These are phyloP conservation scores for Trachelus stipa DNA, from an alignment of 2,888 invertebrate species.

Conservation along the genomic window DNA sequence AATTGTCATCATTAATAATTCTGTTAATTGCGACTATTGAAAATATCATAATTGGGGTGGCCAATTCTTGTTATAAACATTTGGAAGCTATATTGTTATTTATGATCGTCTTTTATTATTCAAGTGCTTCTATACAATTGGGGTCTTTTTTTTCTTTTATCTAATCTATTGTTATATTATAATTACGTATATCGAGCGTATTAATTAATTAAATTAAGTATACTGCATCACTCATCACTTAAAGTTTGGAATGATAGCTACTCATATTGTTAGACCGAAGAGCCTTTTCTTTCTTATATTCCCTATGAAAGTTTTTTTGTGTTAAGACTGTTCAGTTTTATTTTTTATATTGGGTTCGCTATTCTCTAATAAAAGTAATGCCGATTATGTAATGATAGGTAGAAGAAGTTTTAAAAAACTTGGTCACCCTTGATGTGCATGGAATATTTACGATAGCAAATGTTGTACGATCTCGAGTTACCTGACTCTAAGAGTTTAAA, in stretches of 20 bases:
- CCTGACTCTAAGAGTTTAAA: neutral
- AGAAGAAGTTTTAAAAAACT: neutral
- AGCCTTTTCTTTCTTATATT: neutral
- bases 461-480: neutral
- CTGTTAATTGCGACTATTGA: neutral
- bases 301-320: neutral
- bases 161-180: neutral
- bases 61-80: neutral
- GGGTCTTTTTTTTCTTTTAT: neutral
- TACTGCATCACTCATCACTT: neutral
- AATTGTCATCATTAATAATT: neutral
- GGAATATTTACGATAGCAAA: neutral
- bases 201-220: neutral
- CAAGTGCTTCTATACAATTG: neutral
- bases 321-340: neutral
- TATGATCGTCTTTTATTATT: neutral
- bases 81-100: neutral
- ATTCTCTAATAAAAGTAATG: neutral
- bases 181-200: neutral
- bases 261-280: neutral
- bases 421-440: neutral
- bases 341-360: neutral
- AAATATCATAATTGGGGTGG: neutral
- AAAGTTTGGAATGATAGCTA: neutral
- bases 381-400: neutral